Percentiles rank a stretch among this genome's conserved stretches.
phyloP scores from a whole-genome alignment of 2,888 invertebrate species.

The Epinotia nisella region DNA sequence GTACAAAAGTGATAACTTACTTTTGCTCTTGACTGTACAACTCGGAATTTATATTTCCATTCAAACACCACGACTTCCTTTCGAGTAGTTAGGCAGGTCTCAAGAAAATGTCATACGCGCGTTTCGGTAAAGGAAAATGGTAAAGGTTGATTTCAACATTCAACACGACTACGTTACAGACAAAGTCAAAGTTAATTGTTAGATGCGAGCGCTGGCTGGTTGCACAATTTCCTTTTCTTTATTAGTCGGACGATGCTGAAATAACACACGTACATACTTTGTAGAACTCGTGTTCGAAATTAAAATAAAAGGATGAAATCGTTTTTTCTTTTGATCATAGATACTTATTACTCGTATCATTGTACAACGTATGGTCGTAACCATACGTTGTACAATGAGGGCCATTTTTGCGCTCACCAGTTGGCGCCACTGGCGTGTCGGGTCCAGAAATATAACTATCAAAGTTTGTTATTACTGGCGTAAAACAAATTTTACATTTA shows the following conservation, averaged over 20 bases:
- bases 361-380: too few species aligned
- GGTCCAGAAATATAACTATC: too few species aligned
- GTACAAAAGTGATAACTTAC: too few species aligned
- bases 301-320: too few species aligned
- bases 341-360: too few species aligned
- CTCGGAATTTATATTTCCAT: conserved; percentile 4
- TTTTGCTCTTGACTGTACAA: too few species aligned
- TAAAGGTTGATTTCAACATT: conserved; percentile 16
- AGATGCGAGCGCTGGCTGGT: background rate
- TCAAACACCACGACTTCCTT: conserved; percentile 21
- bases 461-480: too few species aligned
- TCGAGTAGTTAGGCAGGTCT: conserved; percentile 15
- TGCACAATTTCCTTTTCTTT: conserved; percentile 11
- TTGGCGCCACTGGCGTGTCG: too few species aligned
- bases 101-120: conserved; percentile 19
- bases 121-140: conserved; percentile 30
- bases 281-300: background rate
- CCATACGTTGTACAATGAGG: too few species aligned
- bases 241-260: background rate
- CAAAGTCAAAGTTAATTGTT: conserved; percentile 25
- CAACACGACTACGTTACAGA: background rate
- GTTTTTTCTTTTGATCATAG: too few species aligned
- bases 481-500: too few species aligned
- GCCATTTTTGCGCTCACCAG: too few species aligned
- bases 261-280: conserved; percentile 9